Evolutionary conservation across 2,888 invertebrate species (phyloP).

Genomic region (Drosophila eohydei): DNA sequence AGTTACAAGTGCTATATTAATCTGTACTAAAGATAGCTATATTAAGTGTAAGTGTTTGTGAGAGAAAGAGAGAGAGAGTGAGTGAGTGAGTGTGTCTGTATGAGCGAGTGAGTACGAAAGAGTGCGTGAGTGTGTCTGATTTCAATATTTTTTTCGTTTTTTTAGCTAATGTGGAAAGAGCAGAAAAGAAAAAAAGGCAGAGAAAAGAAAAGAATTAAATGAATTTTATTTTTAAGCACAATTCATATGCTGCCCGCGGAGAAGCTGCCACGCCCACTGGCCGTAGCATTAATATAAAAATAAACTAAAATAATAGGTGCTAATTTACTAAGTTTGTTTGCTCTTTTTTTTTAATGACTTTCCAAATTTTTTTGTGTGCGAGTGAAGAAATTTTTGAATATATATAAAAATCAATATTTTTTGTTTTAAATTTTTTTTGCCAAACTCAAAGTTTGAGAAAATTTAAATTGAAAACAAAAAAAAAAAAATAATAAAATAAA

Average conservation of each 20-base stretch:
- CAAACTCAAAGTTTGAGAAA: slow-evolving; percentile 74
- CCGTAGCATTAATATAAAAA: slow-evolving; percentile 27
- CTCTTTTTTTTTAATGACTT: background rate
- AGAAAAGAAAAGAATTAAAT: slow-evolving; percentile 26
- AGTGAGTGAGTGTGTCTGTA: slow-evolving; percentile 8
- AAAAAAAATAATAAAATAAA: slow-evolving; percentile 16
- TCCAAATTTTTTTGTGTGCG: slow-evolving; percentile 17
- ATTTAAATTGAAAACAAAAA: slow-evolving; percentile 53
- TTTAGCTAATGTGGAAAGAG: slow-evolving; percentile 32
- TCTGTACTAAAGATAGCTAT: slow-evolving; percentile 66
- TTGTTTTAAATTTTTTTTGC: slow-evolving; percentile 28
- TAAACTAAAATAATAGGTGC: slow-evolving; percentile 56
- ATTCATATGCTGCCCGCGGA: slow-evolving; percentile 54
- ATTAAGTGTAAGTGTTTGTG: slow-evolving; percentile 26
- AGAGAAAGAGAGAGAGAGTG: slow-evolving; percentile 8
- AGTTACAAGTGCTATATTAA: slow-evolving; percentile 74
- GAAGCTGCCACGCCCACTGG: slow-evolving; percentile 67
- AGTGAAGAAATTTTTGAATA: slow-evolving; percentile 8
- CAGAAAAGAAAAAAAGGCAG: slow-evolving; percentile 13
- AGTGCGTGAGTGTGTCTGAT: slow-evolving; percentile 25
- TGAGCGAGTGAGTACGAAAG: background rate
- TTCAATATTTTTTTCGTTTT: slow-evolving; percentile 30
- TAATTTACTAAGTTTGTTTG: slow-evolving; percentile 43
- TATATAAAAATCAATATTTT: background rate
- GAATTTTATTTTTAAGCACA: slow-evolving; percentile 33